Evolutionary conservation across 2,888 invertebrate species (phyloP).

Genomic region (Allygus modestus): DNA sequence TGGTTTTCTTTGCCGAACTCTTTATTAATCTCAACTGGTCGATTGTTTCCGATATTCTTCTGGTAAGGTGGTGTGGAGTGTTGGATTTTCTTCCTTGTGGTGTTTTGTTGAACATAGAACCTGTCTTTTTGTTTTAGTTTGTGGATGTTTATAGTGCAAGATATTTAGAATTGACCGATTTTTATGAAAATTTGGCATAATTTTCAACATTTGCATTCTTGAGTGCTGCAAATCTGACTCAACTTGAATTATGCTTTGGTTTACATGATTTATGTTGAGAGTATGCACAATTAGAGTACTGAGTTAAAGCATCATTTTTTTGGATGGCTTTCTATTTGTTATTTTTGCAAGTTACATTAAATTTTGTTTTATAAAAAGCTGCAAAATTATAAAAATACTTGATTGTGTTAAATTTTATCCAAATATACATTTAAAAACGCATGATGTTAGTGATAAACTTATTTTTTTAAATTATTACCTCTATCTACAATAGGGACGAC

Average conservation of each 20-base stretch:
- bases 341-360: too few species aligned
- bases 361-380: too few species aligned
- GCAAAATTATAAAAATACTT: too few species aligned
- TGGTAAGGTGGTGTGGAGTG: constrained; percentile 84
- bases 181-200: background rate
- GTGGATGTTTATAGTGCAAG: background rate
- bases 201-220: background rate
- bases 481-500: too few species aligned
- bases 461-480: too few species aligned
- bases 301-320: too few species aligned
- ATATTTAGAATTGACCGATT: background rate
- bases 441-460: too few species aligned
- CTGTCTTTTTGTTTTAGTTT: background rate
- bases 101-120: background rate
- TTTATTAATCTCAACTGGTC: constrained; percentile 98
- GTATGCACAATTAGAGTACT: too few species aligned
- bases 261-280: background rate
- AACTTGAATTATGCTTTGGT: background rate
- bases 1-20: constrained; percentile 90
- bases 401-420: too few species aligned
- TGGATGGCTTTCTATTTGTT: too few species aligned
- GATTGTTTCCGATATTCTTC: constrained; percentile 96
- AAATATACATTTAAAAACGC: too few species aligned
- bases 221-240: background rate
- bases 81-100: background rate